Conservation (phyloP, 2,888 invertebrate species). For the Thymelicus acteon region DNA sequence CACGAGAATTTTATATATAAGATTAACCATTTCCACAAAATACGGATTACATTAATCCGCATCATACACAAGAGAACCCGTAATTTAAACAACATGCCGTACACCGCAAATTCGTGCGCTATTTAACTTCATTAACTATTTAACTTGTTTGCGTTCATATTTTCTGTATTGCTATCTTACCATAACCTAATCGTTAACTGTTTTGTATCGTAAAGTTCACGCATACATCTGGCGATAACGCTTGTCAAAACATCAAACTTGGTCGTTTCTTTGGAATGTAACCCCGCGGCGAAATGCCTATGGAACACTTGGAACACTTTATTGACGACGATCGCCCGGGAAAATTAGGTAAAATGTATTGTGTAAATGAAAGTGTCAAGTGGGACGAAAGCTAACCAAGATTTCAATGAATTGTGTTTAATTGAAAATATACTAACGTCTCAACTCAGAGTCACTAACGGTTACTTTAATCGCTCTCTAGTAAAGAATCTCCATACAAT, state of each 20-base stretch:
- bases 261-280: slow-evolving; percentile 41
- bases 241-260: slow-evolving; percentile 41
- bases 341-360: slow-evolving; percentile 43
- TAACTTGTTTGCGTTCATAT: neutral
- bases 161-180: neutral
- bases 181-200: slow-evolving; percentile 14
- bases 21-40: too few relatives aligned
- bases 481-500: too few relatives aligned
- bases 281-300: slow-evolving; percentile 44
- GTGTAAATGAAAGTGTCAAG: slow-evolving; percentile 4
- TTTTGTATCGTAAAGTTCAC: slow-evolving; percentile 44
- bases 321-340: slow-evolving; percentile 39
- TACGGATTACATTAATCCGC: too few relatives aligned
- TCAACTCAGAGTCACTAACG: too few relatives aligned
- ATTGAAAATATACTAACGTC: too few relatives aligned
- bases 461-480: too few relatives aligned
- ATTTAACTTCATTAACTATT: too few relatives aligned
- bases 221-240: slow-evolving; percentile 44
- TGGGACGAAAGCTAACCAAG: neutral
- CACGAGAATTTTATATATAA: too few relatives aligned
- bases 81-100: too few relatives aligned
- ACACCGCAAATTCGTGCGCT: too few relatives aligned
- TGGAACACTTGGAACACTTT: slow-evolving; percentile 41
- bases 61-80: too few relatives aligned
- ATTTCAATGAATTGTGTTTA: too few relatives aligned